Evolutionary conservation across 2,888 invertebrate species (phyloP).

Genomic region (Drosophila nr. fundita): DNA sequence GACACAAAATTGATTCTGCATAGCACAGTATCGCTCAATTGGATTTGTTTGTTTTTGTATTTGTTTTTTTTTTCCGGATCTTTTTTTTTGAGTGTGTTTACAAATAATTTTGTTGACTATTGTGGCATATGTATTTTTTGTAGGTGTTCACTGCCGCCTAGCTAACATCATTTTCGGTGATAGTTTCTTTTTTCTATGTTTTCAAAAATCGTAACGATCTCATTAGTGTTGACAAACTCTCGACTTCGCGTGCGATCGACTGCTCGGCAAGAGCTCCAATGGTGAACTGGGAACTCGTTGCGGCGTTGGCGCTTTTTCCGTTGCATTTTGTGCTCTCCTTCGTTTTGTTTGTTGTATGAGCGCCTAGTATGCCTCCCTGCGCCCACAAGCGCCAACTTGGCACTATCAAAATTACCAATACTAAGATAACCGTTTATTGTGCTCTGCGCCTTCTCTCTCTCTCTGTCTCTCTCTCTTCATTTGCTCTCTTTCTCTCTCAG

Average conservation of each 20-base stretch:
- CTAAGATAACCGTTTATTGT: constrained; percentile 25
- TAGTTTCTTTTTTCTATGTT: constrained; percentile 33
- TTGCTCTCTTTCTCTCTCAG: background rate
- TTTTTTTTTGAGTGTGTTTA: background rate
- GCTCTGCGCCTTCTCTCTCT: background rate
- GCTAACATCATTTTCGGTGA: constrained; percentile 58
- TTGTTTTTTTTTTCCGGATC: constrained; percentile 9
- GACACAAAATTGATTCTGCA: constrained; percentile 34
- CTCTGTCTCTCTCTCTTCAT: background rate
- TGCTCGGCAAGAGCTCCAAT: constrained; percentile 58
- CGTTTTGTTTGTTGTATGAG: constrained; percentile 33
- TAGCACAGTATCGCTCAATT: constrained; percentile 35
- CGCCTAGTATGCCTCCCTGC: constrained; percentile 1
- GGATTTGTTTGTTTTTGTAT: constrained; percentile 11
- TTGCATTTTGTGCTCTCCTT: constrained; percentile 60
- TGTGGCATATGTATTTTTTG: constrained; percentile 38
- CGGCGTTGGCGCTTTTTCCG: constrained; percentile 64
- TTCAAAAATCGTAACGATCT: constrained; percentile 62
- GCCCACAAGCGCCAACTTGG: constrained; percentile 24
- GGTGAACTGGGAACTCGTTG: constrained; percentile 56
- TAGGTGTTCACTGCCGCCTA: constrained; percentile 6
- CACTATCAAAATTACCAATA: constrained; percentile 34
- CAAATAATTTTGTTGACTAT: constrained; percentile 53
- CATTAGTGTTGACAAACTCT: constrained; percentile 1
- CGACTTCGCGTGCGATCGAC: constrained; percentile 18